Evolutionary conservation across 2,888 invertebrate species (phyloP), one percentile per base, ranked within the genome.

Genomic region (Tetropium fuscum): DNA sequence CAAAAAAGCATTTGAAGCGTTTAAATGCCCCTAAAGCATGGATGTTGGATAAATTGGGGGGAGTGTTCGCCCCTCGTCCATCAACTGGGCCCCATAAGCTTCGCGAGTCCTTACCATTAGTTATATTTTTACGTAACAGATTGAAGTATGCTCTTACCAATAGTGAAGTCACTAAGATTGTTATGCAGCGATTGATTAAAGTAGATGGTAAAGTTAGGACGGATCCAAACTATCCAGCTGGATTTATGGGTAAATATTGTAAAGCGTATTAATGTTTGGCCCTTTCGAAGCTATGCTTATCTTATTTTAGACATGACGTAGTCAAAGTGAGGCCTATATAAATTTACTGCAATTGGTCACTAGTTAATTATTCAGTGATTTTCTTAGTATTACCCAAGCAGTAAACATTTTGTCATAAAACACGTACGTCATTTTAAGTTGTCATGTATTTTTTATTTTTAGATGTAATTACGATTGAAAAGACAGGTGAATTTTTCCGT

Each of bases 11-110:
- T 86, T 88, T 99, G 88, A 99, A 99, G 91, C 97, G 99, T 84
- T 88, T 99, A 79, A 92, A 94, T 83, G 99, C 99, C 60, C 99
- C 99, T 7, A 98, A 97, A 85, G 95, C 98, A 93, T 99, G 99
- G 99, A 98, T 99, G 98, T 90, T 99, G 88, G 98, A 98, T 88
- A 99, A 99, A 85, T 86, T 98, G 77, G 96, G 97, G 69, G 98
- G 98, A 80, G 96, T 95, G 59, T 98, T 95, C 82, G 98, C 99
- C 72, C 98, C 98, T 66, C 91, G 97, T 77, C 98, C 99, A 64
- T 94, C 95, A 80, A 93, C 95, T 69, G 99, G 99, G 58, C 98
- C 99, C 60, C 99, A 99, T 88, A 98, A 97, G 83, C 84, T 98
- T 72, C 88, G 98, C 74, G 99, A 99, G 84, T 98, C 97, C 55